Percentiles rank a stretch among this genome's conserved stretches.
Conservation (phyloP, 1,140 invertebrate genomes). For the Arion vulgaris region DNA sequence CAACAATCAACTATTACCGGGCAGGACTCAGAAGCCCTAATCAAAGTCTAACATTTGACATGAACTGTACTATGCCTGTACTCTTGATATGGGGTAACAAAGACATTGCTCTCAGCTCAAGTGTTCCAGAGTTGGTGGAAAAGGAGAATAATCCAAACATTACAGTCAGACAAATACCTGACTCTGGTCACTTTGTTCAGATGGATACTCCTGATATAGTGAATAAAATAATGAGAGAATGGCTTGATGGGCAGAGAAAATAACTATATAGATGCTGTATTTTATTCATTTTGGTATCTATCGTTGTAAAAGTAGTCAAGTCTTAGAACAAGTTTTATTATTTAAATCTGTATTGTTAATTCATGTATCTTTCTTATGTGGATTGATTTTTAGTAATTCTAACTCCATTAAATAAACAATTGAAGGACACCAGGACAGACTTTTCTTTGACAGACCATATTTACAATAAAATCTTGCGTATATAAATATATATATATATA, state of each 20-base stretch:
- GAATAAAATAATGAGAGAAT: slow-evolving; percentile 81
- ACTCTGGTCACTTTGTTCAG: slow-evolving; percentile 82
- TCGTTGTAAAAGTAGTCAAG: too few relatives aligned
- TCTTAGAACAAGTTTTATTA: too few relatives aligned
- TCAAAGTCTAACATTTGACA: neutral
- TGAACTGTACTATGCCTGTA: slow-evolving; percentile 29
- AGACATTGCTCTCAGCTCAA: slow-evolving; percentile 11
- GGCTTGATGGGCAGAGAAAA: slow-evolving; percentile 6
- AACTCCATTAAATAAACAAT: too few relatives aligned
- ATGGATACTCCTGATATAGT: slow-evolving; percentile 81
- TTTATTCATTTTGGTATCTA: too few relatives aligned
- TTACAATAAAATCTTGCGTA: too few relatives aligned
- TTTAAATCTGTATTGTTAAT: too few relatives aligned
- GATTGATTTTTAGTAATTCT: too few relatives aligned
- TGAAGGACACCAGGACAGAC: too few relatives aligned
- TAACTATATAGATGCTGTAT: too few relatives aligned
- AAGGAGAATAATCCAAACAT: slow-evolving; percentile 71
- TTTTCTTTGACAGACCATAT: too few relatives aligned
- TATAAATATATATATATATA: too few relatives aligned
- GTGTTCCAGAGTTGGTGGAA: neutral
- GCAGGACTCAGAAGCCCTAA: neutral
- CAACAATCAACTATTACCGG: slow-evolving; percentile 26
- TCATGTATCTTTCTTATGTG: too few relatives aligned
- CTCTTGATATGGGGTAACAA: slow-evolving; percentile 22
- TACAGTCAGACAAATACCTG: slow-evolving; percentile 80